Conservation (phyloP, 2,113 vertebrate species). For the Crypturellus undulatus region DNA sequence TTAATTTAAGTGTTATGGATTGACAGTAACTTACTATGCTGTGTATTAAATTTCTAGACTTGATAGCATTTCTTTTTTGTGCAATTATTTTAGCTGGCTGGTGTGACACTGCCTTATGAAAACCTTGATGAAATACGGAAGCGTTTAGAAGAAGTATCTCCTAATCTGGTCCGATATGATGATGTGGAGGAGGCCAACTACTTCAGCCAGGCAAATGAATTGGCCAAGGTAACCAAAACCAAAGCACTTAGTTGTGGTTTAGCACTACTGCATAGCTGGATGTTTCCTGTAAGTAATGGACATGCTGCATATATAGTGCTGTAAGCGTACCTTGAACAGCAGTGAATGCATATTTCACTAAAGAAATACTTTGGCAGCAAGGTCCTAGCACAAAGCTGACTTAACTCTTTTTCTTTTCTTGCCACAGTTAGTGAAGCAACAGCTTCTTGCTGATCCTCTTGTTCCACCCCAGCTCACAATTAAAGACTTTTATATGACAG, state of each 20-base stretch:
- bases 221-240: conserved; percentile 84
- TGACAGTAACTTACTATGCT: background rate
- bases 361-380: background rate
- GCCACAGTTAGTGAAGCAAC: conserved; percentile 87
- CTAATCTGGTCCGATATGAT: conserved; percentile 93
- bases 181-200: conserved; percentile 96
- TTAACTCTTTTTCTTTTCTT: background rate
- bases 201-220: conserved; percentile 92
- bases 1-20: background rate
- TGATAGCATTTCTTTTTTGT: conserved; percentile 16
- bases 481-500: conserved; percentile 99
- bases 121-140: conserved; percentile 86
- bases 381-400: background rate
- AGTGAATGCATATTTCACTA: background rate
- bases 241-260: background rate
- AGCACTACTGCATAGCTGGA: background rate
- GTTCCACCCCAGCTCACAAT: conserved; percentile 92
- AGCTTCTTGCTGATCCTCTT: conserved; percentile 89
- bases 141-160: conserved; percentile 91
- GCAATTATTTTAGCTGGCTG: conserved; percentile 83
- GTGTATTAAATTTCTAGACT: background rate
- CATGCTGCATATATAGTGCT: background rate
- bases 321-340: background rate
- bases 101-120: conserved; percentile 91
- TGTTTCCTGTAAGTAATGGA: background rate